Conservation (phyloP, 2,888 invertebrate species). For the Leistus spinibarbis region DNA sequence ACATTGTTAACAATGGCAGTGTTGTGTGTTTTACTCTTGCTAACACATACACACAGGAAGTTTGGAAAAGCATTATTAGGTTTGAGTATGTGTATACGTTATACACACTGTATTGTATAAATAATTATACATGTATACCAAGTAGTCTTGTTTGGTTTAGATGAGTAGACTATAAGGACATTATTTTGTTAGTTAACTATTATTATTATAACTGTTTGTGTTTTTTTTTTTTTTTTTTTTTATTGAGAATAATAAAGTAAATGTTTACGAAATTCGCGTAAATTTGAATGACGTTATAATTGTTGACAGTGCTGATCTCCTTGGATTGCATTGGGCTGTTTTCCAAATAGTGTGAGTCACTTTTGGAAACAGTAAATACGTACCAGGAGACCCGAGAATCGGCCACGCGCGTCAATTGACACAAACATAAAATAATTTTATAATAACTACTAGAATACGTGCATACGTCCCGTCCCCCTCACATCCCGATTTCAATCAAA, state of each 20-base stretch:
- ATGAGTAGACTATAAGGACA: too few species aligned
- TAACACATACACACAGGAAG: neutral
- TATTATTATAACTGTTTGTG: too few species aligned
- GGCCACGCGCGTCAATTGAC: neutral
- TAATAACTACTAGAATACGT: neutral
- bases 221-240: too few species aligned
- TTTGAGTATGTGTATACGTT: too few species aligned
- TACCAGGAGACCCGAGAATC: conserved; percentile 7
- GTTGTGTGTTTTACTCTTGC: neutral
- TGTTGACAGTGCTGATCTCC: neutral
- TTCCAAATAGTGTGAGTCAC: conserved; percentile 17
- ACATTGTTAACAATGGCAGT: neutral
- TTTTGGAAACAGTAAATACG: neutral
- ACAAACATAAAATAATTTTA: neutral
- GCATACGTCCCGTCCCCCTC: too few species aligned
- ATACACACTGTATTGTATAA: neutral
- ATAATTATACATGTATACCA: neutral
- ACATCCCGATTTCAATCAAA: too few species aligned
- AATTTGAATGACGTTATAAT: neutral
- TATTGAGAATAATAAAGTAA: neutral
- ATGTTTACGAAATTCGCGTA: neutral
- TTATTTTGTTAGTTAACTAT: too few species aligned
- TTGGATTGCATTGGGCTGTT: conserved; percentile 14
- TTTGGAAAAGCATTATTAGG: neutral
- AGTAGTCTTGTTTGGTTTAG: too few species aligned